A percentile compares a stretch with the other conserved stretches of the same genome.
Evolutionary conservation across 1,140 invertebrate species (phyloP).

Genomic region (Phymastichus coffea): DNA sequence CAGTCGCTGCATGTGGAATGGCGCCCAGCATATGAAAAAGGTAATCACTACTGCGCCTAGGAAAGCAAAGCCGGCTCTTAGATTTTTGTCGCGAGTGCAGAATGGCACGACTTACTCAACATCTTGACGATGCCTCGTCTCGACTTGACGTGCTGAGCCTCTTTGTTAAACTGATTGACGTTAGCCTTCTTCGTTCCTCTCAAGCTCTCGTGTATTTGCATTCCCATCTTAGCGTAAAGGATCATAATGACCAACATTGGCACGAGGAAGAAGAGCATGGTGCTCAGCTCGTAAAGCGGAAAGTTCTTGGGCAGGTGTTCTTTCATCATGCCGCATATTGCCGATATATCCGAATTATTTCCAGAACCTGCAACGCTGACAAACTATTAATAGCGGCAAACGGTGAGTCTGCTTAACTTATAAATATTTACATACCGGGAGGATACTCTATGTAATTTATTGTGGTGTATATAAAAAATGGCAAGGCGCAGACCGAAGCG

Average conservation of each 20-base stretch:
- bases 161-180: slow-evolving; percentile 66
- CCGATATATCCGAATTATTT: slow-evolving; percentile 64
- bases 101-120: slow-evolving; percentile 66
- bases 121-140: slow-evolving; percentile 77
- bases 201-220: slow-evolving; percentile 63
- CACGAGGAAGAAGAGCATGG: slow-evolving; percentile 78
- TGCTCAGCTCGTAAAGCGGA: slow-evolving; percentile 79
- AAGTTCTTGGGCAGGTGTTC: slow-evolving; percentile 42
- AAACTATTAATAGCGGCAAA: slow-evolving; percentile 3
- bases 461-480: slow-evolving; percentile 72
- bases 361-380: slow-evolving; percentile 42
- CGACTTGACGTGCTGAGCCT: slow-evolving; percentile 65
- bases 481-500: slow-evolving; percentile 73
- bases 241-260: slow-evolving; percentile 77
- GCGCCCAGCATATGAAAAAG: slow-evolving; percentile 97
- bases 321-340: slow-evolving; percentile 73
- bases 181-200: slow-evolving; percentile 35
- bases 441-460: slow-evolving; percentile 74
- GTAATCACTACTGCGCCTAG: slow-evolving; percentile 91
- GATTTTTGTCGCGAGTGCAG: not conserved
- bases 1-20: slow-evolving; percentile 90
- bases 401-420: not conserved
- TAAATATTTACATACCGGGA: slow-evolving; percentile 54
- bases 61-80: slow-evolving; percentile 34
- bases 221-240: slow-evolving; percentile 76